These are phyloP conservation scores for Agapostemon virescens DNA, from an alignment of 2,888 invertebrate species.

Conservation along the genomic window DNA sequence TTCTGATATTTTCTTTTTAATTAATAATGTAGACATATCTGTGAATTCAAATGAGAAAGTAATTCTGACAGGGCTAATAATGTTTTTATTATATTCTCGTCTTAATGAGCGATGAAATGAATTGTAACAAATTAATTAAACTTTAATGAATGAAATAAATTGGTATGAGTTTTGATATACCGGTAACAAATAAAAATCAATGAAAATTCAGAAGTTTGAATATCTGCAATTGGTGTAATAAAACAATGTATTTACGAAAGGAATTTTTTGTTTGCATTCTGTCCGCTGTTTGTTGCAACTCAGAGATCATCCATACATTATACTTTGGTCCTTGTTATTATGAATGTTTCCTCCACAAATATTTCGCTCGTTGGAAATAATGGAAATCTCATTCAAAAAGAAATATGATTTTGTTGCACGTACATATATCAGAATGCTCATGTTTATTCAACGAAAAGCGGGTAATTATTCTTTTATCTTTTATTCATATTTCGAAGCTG, in stretches of 20 bases:
- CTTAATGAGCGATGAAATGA: background rate
- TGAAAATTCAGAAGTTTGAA: background rate
- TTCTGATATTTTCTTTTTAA: background rate
- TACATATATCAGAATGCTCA: background rate
- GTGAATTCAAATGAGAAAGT: background rate
- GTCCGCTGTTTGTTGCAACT: background rate
- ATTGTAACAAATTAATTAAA: background rate
- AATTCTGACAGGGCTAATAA: background rate
- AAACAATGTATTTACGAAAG: background rate
- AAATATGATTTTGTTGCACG: constrained; percentile 2
- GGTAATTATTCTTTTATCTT: constrained; percentile 10
- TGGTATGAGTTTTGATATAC: background rate
- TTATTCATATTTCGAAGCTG: background rate
- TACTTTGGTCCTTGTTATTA: background rate
- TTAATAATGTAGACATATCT: background rate
- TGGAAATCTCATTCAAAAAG: background rate
- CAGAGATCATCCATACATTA: background rate
- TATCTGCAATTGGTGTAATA: background rate
- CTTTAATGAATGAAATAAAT: background rate
- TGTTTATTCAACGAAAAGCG: constrained; percentile 6
- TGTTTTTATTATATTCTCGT: background rate
- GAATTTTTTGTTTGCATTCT: background rate
- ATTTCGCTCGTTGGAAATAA: background rate
- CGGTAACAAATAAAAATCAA: background rate
- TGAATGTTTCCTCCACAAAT: background rate